Conservation (phyloP, 2,888 invertebrate genomes). For the Deilephila elpenor region DNA sequence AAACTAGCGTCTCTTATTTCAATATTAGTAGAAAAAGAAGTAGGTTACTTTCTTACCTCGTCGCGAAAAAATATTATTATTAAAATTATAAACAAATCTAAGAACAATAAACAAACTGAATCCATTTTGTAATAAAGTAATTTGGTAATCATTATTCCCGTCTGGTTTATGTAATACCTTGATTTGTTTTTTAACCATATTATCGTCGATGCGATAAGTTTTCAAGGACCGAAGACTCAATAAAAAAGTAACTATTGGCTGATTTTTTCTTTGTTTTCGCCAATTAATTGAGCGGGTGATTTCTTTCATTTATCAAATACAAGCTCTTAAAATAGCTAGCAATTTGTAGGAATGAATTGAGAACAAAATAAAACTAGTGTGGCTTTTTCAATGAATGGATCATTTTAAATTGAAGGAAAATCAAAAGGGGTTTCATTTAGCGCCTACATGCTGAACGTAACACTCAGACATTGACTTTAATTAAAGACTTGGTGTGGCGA, state of each 20-base stretch:
- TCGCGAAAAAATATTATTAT: conserved; percentile 10
- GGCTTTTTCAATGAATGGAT: too few species aligned
- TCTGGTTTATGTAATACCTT: conserved; percentile 17
- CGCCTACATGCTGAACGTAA: neutral
- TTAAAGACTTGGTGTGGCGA: neutral
- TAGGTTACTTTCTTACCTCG: too few species aligned
- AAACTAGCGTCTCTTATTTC: too few species aligned
- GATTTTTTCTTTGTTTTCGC: neutral
- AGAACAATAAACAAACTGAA: conserved; percentile 14
- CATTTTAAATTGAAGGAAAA: too few species aligned
- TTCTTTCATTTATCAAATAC: too few species aligned
- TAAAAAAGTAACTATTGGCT: neutral
- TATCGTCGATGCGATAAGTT: neutral
- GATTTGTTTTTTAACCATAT: conserved; percentile 14
- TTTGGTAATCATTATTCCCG: neutral
- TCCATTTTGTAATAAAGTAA: too few species aligned
- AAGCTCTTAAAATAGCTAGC: too few species aligned
- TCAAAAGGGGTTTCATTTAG: too few species aligned
- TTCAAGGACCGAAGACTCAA: neutral
- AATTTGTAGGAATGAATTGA: too few species aligned
- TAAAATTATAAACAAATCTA: conserved; percentile 27
- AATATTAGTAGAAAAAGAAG: too few species aligned
- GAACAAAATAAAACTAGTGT: too few species aligned
- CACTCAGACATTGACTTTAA: neutral
- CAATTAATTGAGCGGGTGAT: too few species aligned